Base-by-base conservation (phyloP, 2,888 invertebrate species). In the Dromius quadrimaculatus region DNA sequence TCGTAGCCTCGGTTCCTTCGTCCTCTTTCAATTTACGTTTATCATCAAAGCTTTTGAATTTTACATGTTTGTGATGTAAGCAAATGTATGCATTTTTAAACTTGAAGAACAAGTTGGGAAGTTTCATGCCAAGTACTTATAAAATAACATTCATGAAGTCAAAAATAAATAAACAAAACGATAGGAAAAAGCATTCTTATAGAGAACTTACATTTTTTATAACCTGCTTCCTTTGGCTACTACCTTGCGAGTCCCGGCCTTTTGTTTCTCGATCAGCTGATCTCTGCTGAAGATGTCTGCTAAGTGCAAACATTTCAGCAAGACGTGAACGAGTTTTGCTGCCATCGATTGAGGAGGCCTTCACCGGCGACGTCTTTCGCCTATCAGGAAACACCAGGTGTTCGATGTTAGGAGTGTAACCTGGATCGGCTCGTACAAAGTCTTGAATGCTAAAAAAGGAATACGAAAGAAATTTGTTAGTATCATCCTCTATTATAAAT, bases 341-440 rank as follows among this genome's bases (percentile, higher is more conserved):
- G 20, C 65, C 50, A 17, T 76, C 74, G 63, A 76, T 71, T 74
- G 74, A 70, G 74, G 75, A 59, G 75, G 77, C 76, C 76, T 78
- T 81, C 75, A 76, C 74, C 59, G 84, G 82, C 73, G 84, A 83
- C 73, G 83, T 83, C 77, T 84, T 82, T 75, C 84, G 84, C 72
- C 84, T 81, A 68, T 82, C 81, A 15, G 85, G 86, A 73, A 86
- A 86, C 69, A 87, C 87, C 74, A 87, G 81, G 76, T 87, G 87
- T 76, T 86, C 87, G 77, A 87, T 86, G 77, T 87, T 86, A 71
- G 86, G 83, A 59, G 84, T 85, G 76, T 84, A 85, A 73, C 86
- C 84, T 20, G 86, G 86, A 81, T 83, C 82, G 79, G 81, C 81
- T 20, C 83, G 76, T 36, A 83, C 83, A 70, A 82, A 82, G 74